Evolutionary conservation across 2,797 vertebrate species (phyloP).

Genomic region (Prionace glauca): DNA sequence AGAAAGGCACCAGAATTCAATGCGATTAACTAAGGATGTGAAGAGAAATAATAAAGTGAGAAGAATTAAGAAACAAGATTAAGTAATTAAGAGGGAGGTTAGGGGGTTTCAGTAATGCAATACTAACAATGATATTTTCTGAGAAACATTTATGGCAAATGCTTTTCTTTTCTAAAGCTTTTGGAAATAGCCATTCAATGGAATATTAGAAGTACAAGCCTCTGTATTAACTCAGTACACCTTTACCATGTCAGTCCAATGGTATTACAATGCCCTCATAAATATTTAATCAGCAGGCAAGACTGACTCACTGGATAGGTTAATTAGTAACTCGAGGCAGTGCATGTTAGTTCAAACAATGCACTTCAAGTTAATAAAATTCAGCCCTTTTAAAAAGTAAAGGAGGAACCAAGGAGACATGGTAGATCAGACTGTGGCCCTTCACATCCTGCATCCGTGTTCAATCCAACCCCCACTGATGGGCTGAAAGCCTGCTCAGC

Average conservation of each 20-base stretch:
- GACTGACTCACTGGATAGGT: neutral
- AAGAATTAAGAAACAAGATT: neutral
- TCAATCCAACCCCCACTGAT: neutral
- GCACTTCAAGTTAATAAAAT: neutral
- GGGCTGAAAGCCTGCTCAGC: neutral
- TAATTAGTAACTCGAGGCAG: constrained; percentile 23
- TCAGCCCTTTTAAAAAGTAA: neutral
- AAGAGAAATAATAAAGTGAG: neutral
- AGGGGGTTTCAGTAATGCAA: neutral
- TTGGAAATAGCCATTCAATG: neutral
- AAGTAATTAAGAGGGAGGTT: neutral
- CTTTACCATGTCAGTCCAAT: neutral
- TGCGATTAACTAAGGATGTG: neutral
- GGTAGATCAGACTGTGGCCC: neutral
- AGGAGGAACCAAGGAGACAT: neutral
- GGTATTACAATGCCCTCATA: neutral
- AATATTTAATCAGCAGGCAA: constrained; percentile 27
- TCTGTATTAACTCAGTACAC: neutral
- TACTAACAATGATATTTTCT: neutral
- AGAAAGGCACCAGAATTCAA: neutral
- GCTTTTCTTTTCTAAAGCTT: neutral
- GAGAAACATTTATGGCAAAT: neutral
- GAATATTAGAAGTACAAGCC: neutral
- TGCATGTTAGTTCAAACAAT: neutral
- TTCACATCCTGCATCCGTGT: neutral